Evolutionary conservation across 2,113 vertebrate genomes (phyloP).

Genomic region (Orientallactaga bullata): DNA sequence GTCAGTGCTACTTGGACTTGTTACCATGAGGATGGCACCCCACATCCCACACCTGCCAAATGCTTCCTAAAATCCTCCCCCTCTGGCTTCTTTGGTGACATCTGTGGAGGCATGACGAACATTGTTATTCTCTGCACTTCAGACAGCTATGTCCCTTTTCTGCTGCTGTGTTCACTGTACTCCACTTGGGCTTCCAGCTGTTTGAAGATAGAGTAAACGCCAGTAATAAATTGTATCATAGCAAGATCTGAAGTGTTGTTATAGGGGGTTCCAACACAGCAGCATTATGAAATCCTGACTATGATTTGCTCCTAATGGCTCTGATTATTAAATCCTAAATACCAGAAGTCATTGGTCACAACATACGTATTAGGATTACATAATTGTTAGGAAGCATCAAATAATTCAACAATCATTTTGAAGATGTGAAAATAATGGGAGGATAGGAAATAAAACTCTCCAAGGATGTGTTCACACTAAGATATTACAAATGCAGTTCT

Average conservation of each 20-base stretch:
- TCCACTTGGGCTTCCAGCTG: background rate
- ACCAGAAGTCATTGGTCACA: constrained; percentile 28
- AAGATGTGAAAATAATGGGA: background rate
- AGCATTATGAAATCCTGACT: background rate
- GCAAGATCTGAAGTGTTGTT: background rate
- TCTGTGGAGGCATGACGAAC: no score
- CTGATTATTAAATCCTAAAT: constrained; percentile 48
- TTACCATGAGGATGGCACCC: no score
- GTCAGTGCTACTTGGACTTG: no score
- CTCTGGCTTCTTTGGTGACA: no score
- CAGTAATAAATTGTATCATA: background rate
- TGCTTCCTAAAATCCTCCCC: no score
- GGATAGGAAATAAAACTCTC: background rate
- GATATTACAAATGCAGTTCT: constrained; percentile 23
- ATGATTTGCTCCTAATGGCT: background rate
- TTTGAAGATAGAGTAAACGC: background rate
- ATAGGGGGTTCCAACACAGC: background rate
- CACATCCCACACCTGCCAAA: no score
- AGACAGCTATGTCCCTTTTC: background rate
- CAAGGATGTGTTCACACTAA: background rate
- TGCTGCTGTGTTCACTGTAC: background rate
- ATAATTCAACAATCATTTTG: background rate
- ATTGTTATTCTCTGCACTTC: background rate
- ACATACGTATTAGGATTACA: background rate
- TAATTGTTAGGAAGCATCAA: background rate